phyloP scores from a whole-genome alignment of 2,113 vertebrate species.

The Carlito syrichta region DNA sequence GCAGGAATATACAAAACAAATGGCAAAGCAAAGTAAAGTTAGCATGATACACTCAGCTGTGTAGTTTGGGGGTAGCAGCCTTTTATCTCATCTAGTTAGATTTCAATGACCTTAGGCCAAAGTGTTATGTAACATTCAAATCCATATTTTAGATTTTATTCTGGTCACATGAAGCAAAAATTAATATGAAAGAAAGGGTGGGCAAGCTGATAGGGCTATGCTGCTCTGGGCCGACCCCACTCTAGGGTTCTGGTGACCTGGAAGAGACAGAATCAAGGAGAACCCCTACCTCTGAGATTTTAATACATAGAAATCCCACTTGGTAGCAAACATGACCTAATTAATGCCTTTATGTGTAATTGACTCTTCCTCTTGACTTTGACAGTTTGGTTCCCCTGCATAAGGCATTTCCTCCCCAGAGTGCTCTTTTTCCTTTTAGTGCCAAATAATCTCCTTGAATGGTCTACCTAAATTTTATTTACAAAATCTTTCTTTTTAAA shows the following conservation, averaged over 20 bases:
- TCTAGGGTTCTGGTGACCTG: neutral
- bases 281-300: neutral
- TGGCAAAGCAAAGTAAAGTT: neutral
- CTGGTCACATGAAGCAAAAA: neutral
- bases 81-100: neutral
- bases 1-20: constrained; percentile 20
- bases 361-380: neutral
- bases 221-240: neutral
- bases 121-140: neutral
- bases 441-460: neutral
- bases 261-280: neutral
- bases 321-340: neutral
- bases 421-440: neutral
- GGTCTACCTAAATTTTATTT: neutral
- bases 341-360: neutral
- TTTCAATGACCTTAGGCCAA: neutral
- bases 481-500: neutral
- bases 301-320: neutral
- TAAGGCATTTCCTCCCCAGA: neutral
- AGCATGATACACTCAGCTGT: neutral
- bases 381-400: neutral
- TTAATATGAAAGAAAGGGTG: neutral
- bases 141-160: neutral
- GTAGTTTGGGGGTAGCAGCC: neutral
- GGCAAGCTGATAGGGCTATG: neutral